Evolutionary conservation across 2,888 invertebrate species (phyloP).

Genomic region (Panzeria rudis): DNA sequence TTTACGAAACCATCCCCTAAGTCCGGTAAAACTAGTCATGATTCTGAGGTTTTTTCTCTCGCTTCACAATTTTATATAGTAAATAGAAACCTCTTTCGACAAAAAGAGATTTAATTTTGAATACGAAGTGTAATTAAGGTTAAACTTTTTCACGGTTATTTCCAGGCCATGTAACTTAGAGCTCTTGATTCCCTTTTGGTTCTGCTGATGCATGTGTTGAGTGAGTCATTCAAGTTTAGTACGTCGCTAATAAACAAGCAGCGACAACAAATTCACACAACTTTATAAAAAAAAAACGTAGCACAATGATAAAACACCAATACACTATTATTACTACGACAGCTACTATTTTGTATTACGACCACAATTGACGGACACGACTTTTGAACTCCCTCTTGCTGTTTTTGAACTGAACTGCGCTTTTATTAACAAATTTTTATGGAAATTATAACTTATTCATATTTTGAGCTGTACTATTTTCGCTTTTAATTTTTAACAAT

Average conservation of each 20-base stretch:
- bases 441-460: constrained; percentile 32
- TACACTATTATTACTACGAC: constrained; percentile 49
- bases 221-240: constrained; percentile 74
- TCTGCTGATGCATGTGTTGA: constrained; percentile 53
- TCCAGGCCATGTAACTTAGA: constrained; percentile 50
- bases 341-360: constrained; percentile 44
- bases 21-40: constrained; percentile 81
- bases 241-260: constrained; percentile 65
- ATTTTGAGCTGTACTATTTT: background rate
- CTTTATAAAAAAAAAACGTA: constrained; percentile 59
- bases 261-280: constrained; percentile 62
- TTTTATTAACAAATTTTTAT: constrained; percentile 56
- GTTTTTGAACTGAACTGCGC: constrained; percentile 46
- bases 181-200: constrained; percentile 56
- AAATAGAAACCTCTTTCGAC: background rate
- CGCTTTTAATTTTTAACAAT: constrained; percentile 16
- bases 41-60: constrained; percentile 3
- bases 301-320: constrained; percentile 69
- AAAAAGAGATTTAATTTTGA: constrained; percentile 12
- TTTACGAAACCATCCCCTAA: constrained; percentile 82
- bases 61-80: background rate
- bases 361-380: constrained; percentile 42
- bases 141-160: constrained; percentile 18
- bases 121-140: background rate
- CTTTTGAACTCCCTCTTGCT: constrained; percentile 56